Percentiles rank a stretch among this genome's conserved stretches.
These are phyloP conservation scores for Alentia gelatinosa DNA, from an alignment of 2,888 invertebrate genomes.

Conservation along the genomic window DNA sequence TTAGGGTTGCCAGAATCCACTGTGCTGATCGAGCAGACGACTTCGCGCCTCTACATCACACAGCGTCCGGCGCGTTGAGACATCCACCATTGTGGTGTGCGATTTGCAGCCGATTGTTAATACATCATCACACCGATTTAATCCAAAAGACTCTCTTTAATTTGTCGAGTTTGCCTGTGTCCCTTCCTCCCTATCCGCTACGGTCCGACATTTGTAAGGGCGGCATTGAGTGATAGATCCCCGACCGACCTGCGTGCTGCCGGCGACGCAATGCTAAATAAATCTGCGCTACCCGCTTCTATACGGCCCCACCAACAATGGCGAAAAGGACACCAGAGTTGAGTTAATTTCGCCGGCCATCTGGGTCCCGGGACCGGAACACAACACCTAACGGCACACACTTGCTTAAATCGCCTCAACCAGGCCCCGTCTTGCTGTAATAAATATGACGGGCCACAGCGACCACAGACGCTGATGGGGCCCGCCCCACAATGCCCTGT, in stretches of 20 bases:
- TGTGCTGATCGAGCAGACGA: constrained; percentile 25
- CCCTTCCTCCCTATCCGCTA: neutral
- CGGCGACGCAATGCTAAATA: constrained; percentile 35
- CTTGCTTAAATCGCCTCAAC: constrained; percentile 35
- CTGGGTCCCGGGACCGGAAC: neutral
- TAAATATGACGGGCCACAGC: constrained; percentile 12
- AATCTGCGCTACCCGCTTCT: constrained; percentile 21
- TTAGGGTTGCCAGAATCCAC: neutral
- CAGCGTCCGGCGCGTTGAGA: neutral
- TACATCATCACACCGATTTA: constrained; percentile 38
- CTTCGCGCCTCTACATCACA: constrained; percentile 35
- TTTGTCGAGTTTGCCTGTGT: constrained; percentile 4
- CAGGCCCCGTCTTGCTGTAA: neutral
- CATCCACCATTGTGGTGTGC: constrained; percentile 23
- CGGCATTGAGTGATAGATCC: constrained; percentile 27
- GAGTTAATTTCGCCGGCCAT: constrained; percentile 47
- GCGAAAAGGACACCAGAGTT: constrained; percentile 37
- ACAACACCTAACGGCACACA: constrained; percentile 40
- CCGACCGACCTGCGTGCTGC: neutral
- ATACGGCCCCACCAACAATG: constrained; percentile 28
- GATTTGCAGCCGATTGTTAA: constrained; percentile 6
- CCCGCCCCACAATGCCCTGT: constrained; percentile 15
- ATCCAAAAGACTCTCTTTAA: constrained; percentile 43
- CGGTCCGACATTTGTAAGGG: constrained; percentile 1
- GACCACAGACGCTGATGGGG: neutral